Percentiles rank a stretch among this genome's conserved stretches.
Evolutionary conservation across 2,797 vertebrate genomes (phyloP).

Genomic region (Scomberomorus guttatus): DNA sequence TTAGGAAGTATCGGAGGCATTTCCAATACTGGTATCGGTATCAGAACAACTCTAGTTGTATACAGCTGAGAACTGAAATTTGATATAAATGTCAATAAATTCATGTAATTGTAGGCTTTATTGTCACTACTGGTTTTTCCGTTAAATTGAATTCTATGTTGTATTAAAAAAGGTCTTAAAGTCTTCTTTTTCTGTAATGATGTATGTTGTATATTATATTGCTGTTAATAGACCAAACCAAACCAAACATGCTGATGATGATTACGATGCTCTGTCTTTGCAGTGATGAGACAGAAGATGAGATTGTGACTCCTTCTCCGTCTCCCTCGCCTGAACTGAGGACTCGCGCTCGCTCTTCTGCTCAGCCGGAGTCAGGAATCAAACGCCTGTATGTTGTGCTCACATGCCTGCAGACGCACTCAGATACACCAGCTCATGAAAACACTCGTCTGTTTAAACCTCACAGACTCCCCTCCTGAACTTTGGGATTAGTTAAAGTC

Average conservation of each 20-base stretch:
- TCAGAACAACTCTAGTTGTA: no score
- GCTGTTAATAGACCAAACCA: no score
- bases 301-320: slow-evolving; percentile 83
- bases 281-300: slow-evolving; percentile 95
- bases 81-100: no score
- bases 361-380: slow-evolving; percentile 95
- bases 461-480: neutral
- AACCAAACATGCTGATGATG: neutral
- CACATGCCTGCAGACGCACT: neutral
- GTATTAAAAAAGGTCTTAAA: no score
- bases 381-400: slow-evolving; percentile 93
- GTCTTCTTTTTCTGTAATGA: no score
- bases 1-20: no score
- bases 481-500: neutral
- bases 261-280: slow-evolving; percentile 38
- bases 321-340: slow-evolving; percentile 83
- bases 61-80: no score
- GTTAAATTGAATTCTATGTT: no score
- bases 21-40: no score
- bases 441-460: neutral
- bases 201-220: neutral
- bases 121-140: no score
- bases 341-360: slow-evolving; percentile 82
- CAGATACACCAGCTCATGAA: neutral
- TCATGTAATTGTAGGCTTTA: no score